Conservation (phyloP, 2,888 invertebrate genomes). For the Drosophila anomelani region DNA sequence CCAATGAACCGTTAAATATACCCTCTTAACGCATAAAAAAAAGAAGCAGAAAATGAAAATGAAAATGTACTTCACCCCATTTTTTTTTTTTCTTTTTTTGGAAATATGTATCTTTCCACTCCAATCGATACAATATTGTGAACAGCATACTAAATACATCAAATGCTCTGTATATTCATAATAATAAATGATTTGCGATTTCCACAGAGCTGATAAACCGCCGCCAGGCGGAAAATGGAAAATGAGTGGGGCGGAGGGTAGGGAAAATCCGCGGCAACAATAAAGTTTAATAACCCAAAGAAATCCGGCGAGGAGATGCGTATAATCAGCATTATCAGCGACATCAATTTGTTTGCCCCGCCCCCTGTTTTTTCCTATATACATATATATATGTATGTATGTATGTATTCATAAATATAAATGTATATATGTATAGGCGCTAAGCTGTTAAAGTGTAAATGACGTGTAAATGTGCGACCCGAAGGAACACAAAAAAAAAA, state of each 20-base stretch:
- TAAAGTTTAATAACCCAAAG: constrained; percentile 76
- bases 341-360: constrained; percentile 59
- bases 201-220: constrained; percentile 50
- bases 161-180: constrained; percentile 33
- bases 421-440: constrained; percentile 53
- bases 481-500: constrained; percentile 34
- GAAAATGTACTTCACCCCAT: background rate
- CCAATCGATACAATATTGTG: constrained; percentile 45
- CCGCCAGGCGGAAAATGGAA: constrained; percentile 32
- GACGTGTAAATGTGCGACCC: constrained; percentile 72
- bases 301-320: constrained; percentile 47
- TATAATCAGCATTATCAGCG: constrained; percentile 76
- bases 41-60: background rate
- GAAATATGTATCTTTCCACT: constrained; percentile 26
- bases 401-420: constrained; percentile 27
- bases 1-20: constrained; percentile 12
- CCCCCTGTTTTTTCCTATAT: constrained; percentile 15
- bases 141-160: constrained; percentile 44
- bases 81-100: background rate
- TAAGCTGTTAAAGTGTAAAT: constrained; percentile 79
- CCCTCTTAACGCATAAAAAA: background rate
- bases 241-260: constrained; percentile 8
- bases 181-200: constrained; percentile 46
- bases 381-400: constrained; percentile 8
- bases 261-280: constrained; percentile 56